A percentile compares a stretch with the other conserved stretches of the same genome.
Evolutionary conservation across 2,797 vertebrate genomes (phyloP).

Genomic region (Lemur catta): DNA sequence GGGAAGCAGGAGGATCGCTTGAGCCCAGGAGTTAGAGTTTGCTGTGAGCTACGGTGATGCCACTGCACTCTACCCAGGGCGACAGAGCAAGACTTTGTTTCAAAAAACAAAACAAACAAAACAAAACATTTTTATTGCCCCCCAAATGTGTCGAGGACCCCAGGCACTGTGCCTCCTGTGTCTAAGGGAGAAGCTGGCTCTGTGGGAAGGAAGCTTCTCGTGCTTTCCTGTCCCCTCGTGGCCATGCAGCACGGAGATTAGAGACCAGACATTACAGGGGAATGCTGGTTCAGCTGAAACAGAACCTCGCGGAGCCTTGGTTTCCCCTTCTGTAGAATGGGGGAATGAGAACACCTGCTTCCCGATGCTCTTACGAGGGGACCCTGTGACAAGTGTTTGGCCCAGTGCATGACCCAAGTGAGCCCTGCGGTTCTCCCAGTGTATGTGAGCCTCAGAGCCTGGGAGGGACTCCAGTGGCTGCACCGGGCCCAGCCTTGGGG

Average conservation of each 20-base stretch:
- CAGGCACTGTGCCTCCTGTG: not conserved
- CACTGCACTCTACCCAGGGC: no score
- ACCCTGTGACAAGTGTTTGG: not conserved
- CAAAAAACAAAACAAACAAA: no score
- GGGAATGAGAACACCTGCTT: not conserved
- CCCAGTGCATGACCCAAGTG: not conserved
- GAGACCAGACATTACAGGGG: not conserved
- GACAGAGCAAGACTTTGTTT: no score
- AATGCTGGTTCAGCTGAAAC: not conserved
- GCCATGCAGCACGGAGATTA: not conserved
- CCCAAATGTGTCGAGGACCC: not conserved
- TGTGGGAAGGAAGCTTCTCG: not conserved
- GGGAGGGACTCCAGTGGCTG: not conserved
- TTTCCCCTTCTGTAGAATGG: not conserved
- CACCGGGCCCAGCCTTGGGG: not conserved
- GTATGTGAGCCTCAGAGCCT: not conserved
- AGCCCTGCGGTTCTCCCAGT: no score
- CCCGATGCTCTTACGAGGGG: not conserved
- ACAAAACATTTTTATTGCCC: not conserved
- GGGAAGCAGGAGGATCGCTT: no score
- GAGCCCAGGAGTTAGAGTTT: no score
- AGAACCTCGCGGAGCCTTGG: not conserved
- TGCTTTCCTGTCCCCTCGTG: not conserved
- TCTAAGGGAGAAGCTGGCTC: not conserved
- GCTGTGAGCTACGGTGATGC: no score